Evolutionary conservation across 2,797 vertebrate genomes (phyloP).

Genomic region (Sebastes taczanowskii): DNA sequence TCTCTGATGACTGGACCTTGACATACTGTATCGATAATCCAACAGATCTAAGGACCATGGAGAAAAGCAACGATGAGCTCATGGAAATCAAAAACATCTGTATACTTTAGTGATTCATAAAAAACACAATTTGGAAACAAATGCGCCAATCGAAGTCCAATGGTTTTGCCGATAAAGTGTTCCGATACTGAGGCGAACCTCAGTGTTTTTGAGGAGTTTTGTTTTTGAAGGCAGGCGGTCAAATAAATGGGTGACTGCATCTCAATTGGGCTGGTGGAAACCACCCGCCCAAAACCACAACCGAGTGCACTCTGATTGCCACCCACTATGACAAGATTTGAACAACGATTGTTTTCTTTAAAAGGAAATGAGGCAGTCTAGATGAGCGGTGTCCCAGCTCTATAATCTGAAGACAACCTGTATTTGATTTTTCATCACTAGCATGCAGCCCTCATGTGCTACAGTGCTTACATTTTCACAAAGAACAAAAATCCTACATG

Average conservation of each 20-base stretch:
- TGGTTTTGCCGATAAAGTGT: neutral
- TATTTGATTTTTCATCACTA: neutral
- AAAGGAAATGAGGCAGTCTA: neutral
- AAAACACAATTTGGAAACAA: conserved; percentile 28
- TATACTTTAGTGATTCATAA: conserved; percentile 6
- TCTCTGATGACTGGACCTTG: conserved; percentile 13
- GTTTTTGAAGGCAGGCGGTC: conserved; percentile 14
- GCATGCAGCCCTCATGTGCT: neutral
- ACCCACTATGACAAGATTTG: conserved; percentile 30
- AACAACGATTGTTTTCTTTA: neutral
- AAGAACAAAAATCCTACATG: neutral
- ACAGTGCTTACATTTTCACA: neutral
- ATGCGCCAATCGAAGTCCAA: neutral
- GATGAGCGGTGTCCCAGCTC: neutral
- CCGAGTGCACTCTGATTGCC: neutral
- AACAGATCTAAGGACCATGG: conserved; percentile 10
- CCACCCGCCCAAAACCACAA: neutral
- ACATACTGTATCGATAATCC: conserved; percentile 19
- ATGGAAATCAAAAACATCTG: conserved; percentile 47
- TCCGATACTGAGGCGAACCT: neutral
- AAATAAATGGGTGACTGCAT: conserved; percentile 33
- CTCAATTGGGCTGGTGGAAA: conserved; percentile 19
- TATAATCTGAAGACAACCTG: neutral
- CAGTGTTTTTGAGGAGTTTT: neutral
- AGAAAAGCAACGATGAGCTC: conserved; percentile 36